phyloP scores from a whole-genome alignment of 2,888 invertebrate genomes.

The Caprella mutica region DNA sequence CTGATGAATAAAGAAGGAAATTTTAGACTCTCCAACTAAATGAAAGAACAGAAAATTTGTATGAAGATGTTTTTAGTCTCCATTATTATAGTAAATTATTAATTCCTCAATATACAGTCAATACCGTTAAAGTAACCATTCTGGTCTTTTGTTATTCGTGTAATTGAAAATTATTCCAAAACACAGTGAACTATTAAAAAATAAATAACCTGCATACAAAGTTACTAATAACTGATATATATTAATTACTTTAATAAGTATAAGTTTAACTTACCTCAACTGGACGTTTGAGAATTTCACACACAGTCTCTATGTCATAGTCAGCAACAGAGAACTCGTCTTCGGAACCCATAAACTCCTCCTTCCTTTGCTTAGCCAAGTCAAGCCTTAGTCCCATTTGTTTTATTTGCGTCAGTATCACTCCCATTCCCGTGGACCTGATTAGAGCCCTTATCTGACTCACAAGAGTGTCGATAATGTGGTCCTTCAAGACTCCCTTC shows the following conservation, averaged over 20 bases:
- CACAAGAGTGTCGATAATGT: slow-evolving; percentile 27
- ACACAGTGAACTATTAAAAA: too few species aligned
- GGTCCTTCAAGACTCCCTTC: slow-evolving; percentile 22
- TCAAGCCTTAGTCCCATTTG: not conserved
- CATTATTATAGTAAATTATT: too few species aligned
- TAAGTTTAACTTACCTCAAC: slow-evolving; percentile 16
- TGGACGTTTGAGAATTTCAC: slow-evolving; percentile 19
- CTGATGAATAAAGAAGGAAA: too few species aligned
- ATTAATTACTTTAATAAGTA: not conserved
- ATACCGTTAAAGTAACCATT: too few species aligned
- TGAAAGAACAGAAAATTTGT: too few species aligned
- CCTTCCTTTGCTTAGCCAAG: not conserved
- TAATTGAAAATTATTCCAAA: too few species aligned
- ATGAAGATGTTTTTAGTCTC: too few species aligned
- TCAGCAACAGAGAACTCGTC: slow-evolving; percentile 9
- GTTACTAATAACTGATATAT: too few species aligned
- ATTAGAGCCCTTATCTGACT: slow-evolving; percentile 24
- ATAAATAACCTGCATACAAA: too few species aligned
- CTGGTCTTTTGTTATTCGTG: too few species aligned
- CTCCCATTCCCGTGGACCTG: slow-evolving; percentile 11
- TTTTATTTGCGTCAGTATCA: not conserved
- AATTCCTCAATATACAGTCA: too few species aligned
- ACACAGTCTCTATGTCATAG: slow-evolving; percentile 26
- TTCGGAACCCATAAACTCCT: not conserved
- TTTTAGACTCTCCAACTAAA: too few species aligned